These are phyloP conservation scores for Acanthornis magna DNA, from an alignment of 2,797 vertebrate genomes.

Conservation along the genomic window DNA sequence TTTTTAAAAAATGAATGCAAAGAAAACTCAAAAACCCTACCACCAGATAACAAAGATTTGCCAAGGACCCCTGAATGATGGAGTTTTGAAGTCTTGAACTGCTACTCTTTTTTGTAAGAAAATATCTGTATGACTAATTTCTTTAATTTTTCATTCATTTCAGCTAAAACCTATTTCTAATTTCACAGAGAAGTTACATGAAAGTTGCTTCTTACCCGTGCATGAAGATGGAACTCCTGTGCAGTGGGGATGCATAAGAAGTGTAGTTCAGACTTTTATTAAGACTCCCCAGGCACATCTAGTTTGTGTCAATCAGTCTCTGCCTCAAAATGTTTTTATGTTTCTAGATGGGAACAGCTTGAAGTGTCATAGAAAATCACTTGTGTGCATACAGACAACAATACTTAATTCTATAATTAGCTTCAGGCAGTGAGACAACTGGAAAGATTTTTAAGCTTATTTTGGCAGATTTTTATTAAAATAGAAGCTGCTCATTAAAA, in stretches of 20 bases:
- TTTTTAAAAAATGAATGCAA: rapidly evolving
- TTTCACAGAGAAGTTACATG: background rate
- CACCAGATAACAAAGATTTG: background rate
- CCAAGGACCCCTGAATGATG: background rate
- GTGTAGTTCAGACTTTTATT: background rate
- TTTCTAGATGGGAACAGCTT: slow-evolving; percentile 33
- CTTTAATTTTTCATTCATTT: slow-evolving; percentile 12
- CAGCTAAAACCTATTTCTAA: background rate
- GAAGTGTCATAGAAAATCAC: slow-evolving; percentile 26
- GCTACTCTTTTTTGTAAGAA: background rate
- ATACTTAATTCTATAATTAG: slow-evolving; percentile 51
- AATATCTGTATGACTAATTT: background rate
- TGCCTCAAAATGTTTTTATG: slow-evolving; percentile 22
- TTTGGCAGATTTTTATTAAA: slow-evolving; percentile 37
- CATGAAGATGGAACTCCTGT: background rate
- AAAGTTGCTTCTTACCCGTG: background rate
- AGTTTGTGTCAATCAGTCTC: background rate
- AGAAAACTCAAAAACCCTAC: background rate
- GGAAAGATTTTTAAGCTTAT: slow-evolving; percentile 14
- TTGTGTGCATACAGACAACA: background rate
- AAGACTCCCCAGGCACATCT: background rate
- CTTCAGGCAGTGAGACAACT: slow-evolving; percentile 3
- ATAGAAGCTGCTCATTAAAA: slow-evolving; percentile 48
- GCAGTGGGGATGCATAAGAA: background rate
- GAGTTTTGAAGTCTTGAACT: background rate